Conservation (phyloP, 2,797 vertebrate species). For the Etheostoma perlongum region DNA sequence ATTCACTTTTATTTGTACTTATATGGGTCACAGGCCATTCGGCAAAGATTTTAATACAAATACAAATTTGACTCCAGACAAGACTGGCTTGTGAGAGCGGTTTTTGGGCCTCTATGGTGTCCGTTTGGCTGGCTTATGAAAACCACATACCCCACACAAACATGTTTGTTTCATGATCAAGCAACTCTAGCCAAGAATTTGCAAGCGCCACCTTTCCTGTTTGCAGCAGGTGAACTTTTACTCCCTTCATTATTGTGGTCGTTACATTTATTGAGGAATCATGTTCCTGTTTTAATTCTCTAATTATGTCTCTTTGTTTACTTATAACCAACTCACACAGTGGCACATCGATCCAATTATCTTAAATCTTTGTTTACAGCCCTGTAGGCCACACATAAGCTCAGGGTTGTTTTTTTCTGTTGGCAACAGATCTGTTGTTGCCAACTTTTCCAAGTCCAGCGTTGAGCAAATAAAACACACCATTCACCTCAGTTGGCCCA, state of each 20-base stretch:
- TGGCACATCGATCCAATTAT: constrained; percentile 49
- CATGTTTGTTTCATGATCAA: constrained; percentile 43
- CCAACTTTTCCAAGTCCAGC: constrained; percentile 40
- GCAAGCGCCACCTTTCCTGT: constrained; percentile 26
- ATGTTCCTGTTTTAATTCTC: constrained; percentile 33
- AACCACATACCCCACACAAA: constrained; percentile 56
- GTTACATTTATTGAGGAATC: constrained; percentile 26
- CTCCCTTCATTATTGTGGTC: constrained; percentile 28
- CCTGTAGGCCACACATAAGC: constrained; percentile 30
- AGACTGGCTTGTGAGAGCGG: constrained; percentile 30
- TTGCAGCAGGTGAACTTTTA: constrained; percentile 44
- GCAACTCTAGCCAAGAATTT: constrained; percentile 47
- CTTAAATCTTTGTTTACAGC: constrained; percentile 54
- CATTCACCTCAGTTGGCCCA: constrained; percentile 40
- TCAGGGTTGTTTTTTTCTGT: constrained; percentile 6
- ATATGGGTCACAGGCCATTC: constrained; percentile 11
- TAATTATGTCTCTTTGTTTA: constrained; percentile 31
- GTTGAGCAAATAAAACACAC: constrained; percentile 59
- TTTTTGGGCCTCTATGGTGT: constrained; percentile 46
- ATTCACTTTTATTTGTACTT: constrained; percentile 2
- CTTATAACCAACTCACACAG: constrained; percentile 33
- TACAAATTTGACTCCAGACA: too few relatives aligned
- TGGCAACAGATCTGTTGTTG: constrained; percentile 41
- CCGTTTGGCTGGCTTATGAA: constrained; percentile 32
- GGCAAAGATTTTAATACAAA: constrained; percentile 18